Evolutionary conservation across 2,888 invertebrate genomes (phyloP).

Genomic region (Blera fallax): DNA sequence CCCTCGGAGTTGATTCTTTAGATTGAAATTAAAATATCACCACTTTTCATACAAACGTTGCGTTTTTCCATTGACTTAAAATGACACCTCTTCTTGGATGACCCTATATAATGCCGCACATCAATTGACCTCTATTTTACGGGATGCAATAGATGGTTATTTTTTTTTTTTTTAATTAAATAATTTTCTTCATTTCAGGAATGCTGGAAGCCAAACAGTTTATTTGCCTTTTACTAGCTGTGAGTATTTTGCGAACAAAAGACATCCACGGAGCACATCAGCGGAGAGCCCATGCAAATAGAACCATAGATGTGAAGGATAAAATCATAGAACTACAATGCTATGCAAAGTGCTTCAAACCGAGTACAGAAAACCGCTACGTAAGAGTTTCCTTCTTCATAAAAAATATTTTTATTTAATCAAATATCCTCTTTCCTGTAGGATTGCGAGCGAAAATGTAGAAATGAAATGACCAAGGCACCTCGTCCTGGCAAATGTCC

Average conservation of each 20-base stretch:
- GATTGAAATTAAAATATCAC: no score
- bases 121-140: no score
- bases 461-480: conserved; percentile 76
- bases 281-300: conserved; percentile 68
- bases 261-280: conserved; percentile 62
- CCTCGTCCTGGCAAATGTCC: conserved; percentile 79
- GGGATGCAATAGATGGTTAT: no score
- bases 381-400: conserved; percentile 1
- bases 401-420: not conserved
- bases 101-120: no score
- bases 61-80: no score
- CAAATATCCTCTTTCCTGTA: conserved; percentile 12
- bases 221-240: conserved; percentile 66
- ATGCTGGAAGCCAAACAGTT: conserved; percentile 69
- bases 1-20: no score
- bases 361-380: conserved; percentile 34
- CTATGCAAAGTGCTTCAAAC: conserved; percentile 77
- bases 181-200: conserved; percentile 26
- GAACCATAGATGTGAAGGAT: conserved; percentile 78
- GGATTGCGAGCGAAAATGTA: conserved; percentile 77
- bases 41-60: no score
- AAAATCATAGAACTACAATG: conserved; percentile 80
- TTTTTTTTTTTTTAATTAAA: not conserved
- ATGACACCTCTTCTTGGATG: no score
- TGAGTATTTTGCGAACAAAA: conserved; percentile 64